Conservation (phyloP, 2,888 invertebrate genomes). For the Drosophila hamatofila region DNA sequence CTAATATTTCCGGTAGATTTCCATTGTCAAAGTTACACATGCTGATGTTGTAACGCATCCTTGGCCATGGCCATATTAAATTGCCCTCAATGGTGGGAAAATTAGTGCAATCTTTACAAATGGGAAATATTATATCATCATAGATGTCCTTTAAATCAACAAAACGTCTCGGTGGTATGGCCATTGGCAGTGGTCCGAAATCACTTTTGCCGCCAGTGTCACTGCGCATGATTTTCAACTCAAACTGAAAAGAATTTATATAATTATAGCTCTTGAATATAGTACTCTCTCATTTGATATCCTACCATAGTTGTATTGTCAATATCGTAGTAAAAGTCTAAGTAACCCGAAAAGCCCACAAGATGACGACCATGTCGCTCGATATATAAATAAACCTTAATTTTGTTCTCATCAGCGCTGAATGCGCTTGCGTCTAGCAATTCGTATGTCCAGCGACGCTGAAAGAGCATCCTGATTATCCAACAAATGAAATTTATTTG, state of each 20-base stretch:
- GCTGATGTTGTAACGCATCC: background rate
- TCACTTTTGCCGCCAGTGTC: background rate
- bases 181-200: background rate
- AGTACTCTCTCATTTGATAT: background rate
- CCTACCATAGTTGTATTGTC: background rate
- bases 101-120: background rate
- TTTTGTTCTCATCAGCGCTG: background rate
- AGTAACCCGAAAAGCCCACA: background rate
- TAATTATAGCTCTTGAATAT: background rate
- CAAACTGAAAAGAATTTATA: too few relatives aligned
- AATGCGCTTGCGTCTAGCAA: background rate
- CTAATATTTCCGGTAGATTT: background rate
- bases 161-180: background rate
- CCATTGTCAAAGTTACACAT: background rate
- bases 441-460: too few relatives aligned
- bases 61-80: background rate
- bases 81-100: background rate
- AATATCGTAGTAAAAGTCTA: background rate
- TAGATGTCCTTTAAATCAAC: background rate
- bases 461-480: too few relatives aligned
- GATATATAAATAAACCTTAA: too few relatives aligned
- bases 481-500: too few relatives aligned
- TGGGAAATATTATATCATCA: background rate
- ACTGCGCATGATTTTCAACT: background rate
- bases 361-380: background rate